Evolutionary conservation across 1,140 invertebrate species (phyloP).

Genomic region (Lasioglossum albipes): DNA sequence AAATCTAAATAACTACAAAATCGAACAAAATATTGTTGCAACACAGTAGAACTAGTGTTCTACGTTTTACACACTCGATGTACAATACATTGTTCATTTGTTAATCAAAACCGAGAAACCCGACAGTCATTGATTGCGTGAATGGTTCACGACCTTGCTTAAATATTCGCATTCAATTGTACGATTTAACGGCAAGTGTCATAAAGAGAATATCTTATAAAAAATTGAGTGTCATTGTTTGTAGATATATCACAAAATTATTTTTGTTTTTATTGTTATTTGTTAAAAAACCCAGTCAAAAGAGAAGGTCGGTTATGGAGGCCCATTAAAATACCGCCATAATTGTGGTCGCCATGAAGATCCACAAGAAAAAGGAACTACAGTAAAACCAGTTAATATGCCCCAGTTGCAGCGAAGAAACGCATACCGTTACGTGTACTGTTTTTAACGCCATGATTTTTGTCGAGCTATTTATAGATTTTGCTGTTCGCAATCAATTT

Average conservation of each 20-base stretch:
- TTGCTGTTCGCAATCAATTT: neutral
- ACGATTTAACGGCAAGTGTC: too few relatives aligned
- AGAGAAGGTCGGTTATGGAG: too few relatives aligned
- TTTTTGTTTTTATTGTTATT: too few relatives aligned
- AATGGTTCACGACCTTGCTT: slow-evolving; percentile 26
- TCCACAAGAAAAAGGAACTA: slow-evolving; percentile 24
- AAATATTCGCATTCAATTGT: neutral
- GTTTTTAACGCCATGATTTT: slow-evolving; percentile 6
- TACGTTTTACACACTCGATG: neutral
- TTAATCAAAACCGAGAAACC: neutral
- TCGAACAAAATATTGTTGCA: neutral
- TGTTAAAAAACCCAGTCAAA: too few relatives aligned
- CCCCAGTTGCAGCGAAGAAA: slow-evolving; percentile 35
- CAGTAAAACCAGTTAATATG: slow-evolving; percentile 45
- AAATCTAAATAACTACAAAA: too few relatives aligned
- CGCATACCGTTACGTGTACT: slow-evolving; percentile 27
- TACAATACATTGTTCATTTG: neutral
- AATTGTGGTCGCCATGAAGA: slow-evolving; percentile 19
- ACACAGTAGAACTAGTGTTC: neutral
- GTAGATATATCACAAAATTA: too few relatives aligned
- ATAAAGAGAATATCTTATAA: too few relatives aligned
- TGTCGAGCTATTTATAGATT: neutral
- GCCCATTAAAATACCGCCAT: slow-evolving; percentile 9
- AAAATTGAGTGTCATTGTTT: too few relatives aligned
- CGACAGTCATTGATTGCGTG: neutral